Base-by-base conservation (phyloP, 2,888 invertebrate species). In the Drosophila lutescens region DNA sequence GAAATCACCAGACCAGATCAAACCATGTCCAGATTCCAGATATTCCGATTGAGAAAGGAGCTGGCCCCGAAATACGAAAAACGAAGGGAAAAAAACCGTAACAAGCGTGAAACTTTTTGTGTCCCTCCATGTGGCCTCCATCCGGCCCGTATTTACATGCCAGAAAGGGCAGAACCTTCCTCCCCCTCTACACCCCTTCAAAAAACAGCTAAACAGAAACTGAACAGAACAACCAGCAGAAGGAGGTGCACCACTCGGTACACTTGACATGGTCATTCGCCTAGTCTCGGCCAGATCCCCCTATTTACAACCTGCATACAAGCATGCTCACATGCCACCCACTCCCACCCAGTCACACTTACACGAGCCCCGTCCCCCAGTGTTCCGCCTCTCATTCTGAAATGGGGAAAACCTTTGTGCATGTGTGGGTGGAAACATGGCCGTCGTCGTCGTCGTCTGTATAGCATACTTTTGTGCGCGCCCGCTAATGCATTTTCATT, bases 401-500 rank as follows among this genome's bases (percentile, higher is more conserved):
- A 20, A 20, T 15, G 30, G 57, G 34, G 34, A 34, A 30, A 8
- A 49, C 32, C 20, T 26, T 34, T 20, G 40, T 30, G 36, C 32
- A 46, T 36, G 32, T 54, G 43, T 40, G 49, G 30, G 38, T 23
- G 40, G n/a, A n/a, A 40, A n/a, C 41, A 10, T 44, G 59, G 17
- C 46, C 40, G 17, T 41, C 62, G 26, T 54, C 62, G 26, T 54
- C 41, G 53, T 40, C 49, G 43, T 41, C 51, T 68, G 49, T 62
- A 66, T 65, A 73, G 77, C 70, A 82, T 65, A 71, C 65, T 84
- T 86, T 80, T 73, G 73, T 49, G 81, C 69, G 55, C 59, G 63
- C 32, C 44, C 56, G 74, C 75, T 73, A 86, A 75, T 80, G 81
- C 77, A 88, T 88, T 85, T 86, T 79, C 79, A 79, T 78, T 86